Base-by-base conservation (phyloP, 2,888 invertebrate species). In the Sympetrum striolatum region DNA sequence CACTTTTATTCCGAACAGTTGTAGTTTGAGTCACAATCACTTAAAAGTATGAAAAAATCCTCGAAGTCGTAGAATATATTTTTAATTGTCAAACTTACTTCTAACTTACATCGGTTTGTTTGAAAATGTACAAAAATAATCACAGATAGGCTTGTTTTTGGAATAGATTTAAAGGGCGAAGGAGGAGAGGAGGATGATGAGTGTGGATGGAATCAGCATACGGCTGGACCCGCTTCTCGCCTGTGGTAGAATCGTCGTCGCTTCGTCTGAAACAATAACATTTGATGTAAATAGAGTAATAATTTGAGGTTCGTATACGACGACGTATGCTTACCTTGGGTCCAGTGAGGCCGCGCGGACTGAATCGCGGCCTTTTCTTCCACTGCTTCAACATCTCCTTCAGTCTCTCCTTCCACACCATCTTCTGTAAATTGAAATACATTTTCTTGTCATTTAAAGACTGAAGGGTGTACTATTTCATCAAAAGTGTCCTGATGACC, bases 61-160 rank as follows among this genome's bases (percentile, higher is more conserved):
- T 10, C 10, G 10, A 44, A 10, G 4, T 44, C 10, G 4, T 44
- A 60, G 58, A 18, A 35, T 44, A 58, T 82, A 31, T 58, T 58
- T 82, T 58, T 82, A 82, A 35, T 58, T 44, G 53, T 82, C 12
- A 35, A 48, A 81, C 15, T 64, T 81, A 53, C 31, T 18, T 82
- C 18, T 31, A 60, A 14, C 58, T 53, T 35, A 8, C 3, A 58
- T 58, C 22, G 58, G 58, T 58, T 82, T 58, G 53, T 58, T 48
- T 81, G 48, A 60, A 58, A 86, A 86, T 86, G 37, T 86, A 64
- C 60, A 86, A 86, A n/a, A 86, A 60, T 86, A 60, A 86, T 86
- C 86, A 86, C 86, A 86, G 86, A 58, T 58, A 58, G 82, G 60
- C 60, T 86, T 86, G 22, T 53, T 64, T 25, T 60, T 86, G 64